phyloP scores from a whole-genome alignment of 2,113 vertebrate genomes.

The Pygoscelis adeliae region DNA sequence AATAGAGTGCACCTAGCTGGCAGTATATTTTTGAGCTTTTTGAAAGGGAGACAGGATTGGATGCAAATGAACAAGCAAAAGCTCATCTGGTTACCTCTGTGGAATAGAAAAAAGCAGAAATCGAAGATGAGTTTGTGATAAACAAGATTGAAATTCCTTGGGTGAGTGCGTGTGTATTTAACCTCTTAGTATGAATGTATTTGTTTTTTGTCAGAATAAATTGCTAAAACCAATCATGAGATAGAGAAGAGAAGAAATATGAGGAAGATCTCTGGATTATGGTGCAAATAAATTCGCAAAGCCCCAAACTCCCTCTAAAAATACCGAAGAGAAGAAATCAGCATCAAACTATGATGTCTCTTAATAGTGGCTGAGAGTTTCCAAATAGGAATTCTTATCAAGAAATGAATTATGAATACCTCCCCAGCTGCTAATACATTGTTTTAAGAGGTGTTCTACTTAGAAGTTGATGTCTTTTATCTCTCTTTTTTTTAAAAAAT shows the following conservation, averaged over 20 bases:
- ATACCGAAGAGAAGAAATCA: neutral
- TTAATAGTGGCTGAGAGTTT: neutral
- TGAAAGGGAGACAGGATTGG: neutral
- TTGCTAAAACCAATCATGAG: conserved; percentile 6
- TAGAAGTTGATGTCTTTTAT: neutral
- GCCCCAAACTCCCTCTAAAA: neutral
- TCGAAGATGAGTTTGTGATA: conserved; percentile 38
- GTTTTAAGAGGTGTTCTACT: neutral
- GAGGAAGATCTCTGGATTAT: neutral
- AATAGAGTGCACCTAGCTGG: neutral
- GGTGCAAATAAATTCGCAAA: neutral
- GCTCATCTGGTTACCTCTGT: neutral
- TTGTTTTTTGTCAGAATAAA: conserved; percentile 38
- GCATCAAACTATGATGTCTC: neutral
- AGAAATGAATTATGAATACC: conserved; percentile 22
- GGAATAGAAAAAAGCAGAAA: conserved; percentile 29
- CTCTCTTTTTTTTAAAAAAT: neutral
- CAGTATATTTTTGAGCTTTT: neutral
- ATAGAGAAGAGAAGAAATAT: neutral
- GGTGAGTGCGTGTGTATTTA: conserved; percentile 7
- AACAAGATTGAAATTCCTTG: conserved; percentile 38
- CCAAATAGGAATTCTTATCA: conserved; percentile 11
- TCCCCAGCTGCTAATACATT: neutral
- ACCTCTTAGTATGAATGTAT: neutral
- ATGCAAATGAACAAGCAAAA: conserved; percentile 17